Evolutionary conservation across 2,888 invertebrate species (phyloP).

Genomic region (Hypercompe scribonia): DNA sequence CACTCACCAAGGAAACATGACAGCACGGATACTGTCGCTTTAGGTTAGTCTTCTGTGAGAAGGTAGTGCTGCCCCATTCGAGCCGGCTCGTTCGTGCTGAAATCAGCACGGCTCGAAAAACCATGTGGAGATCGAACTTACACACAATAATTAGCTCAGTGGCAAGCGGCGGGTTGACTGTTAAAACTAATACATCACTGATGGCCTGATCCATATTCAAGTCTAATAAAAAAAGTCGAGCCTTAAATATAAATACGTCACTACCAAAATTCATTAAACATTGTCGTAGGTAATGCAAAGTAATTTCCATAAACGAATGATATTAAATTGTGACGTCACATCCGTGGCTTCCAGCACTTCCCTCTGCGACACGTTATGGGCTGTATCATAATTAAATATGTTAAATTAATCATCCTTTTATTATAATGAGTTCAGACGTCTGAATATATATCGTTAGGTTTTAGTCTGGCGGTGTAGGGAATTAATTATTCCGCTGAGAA

Average conservation of each 20-base stretch:
- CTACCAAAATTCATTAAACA: conserved; percentile 40
- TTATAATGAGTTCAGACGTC: conserved; percentile 8
- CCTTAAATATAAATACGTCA: neutral
- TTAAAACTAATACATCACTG: too few species aligned
- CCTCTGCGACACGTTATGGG: conserved; percentile 1
- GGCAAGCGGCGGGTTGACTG: too few species aligned
- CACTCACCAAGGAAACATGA: too few species aligned
- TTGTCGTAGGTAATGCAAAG: conserved; percentile 22
- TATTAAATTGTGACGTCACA: conserved; percentile 25
- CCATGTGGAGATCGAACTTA: too few species aligned
- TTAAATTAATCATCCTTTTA: conserved; percentile 9
- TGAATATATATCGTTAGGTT: neutral
- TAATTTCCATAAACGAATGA: conserved; percentile 39
- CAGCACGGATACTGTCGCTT: too few species aligned
- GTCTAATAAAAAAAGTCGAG: neutral
- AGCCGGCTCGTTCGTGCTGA: too few species aligned
- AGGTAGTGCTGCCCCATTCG: too few species aligned
- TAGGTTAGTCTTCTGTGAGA: too few species aligned
- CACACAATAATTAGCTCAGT: too few species aligned
- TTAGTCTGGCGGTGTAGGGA: neutral
- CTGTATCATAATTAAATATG: conserved; percentile 7
- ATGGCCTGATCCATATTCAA: neutral
- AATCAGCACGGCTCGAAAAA: too few species aligned
- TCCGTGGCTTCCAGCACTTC: conserved; percentile 4
- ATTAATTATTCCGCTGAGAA: neutral